phyloP scores from a whole-genome alignment of 2,888 invertebrate genomes.

The Yponomeuta sedellus region DNA sequence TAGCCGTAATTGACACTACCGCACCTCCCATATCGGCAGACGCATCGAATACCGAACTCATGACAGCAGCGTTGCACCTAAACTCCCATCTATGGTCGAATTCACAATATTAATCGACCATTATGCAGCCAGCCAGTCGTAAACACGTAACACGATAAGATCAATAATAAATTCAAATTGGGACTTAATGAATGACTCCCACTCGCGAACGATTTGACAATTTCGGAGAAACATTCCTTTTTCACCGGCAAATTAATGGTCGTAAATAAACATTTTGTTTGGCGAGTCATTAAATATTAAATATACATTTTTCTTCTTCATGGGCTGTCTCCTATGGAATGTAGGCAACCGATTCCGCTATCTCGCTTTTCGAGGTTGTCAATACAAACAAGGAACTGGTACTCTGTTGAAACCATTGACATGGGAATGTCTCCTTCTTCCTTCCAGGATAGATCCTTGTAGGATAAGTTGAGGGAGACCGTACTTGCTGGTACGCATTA shows the following conservation, averaged over 20 bases:
- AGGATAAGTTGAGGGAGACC: too few species aligned
- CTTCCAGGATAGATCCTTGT: too few species aligned
- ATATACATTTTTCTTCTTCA: too few species aligned
- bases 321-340: too few species aligned
- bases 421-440: too few species aligned
- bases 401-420: too few species aligned
- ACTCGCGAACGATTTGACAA: neutral
- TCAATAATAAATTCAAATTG: neutral
- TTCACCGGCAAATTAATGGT: neutral
- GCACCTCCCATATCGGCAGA: neutral
- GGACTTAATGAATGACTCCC: neutral
- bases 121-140: neutral
- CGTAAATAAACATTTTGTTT: neutral
- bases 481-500: too few species aligned
- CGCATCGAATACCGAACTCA: neutral
- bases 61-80: conserved; percentile 1
- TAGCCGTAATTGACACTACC: neutral
- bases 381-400: too few species aligned
- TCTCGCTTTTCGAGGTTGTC: too few species aligned
- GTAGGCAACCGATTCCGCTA: too few species aligned
- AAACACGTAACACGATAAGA: neutral
- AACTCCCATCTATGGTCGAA: conserved; percentile 1
- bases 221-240: neutral
- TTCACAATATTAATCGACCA: conserved; percentile 1
- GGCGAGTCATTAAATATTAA: too few species aligned